phyloP scores from a whole-genome alignment of 1,140 invertebrate genomes.

The Grapholita molesta region DNA sequence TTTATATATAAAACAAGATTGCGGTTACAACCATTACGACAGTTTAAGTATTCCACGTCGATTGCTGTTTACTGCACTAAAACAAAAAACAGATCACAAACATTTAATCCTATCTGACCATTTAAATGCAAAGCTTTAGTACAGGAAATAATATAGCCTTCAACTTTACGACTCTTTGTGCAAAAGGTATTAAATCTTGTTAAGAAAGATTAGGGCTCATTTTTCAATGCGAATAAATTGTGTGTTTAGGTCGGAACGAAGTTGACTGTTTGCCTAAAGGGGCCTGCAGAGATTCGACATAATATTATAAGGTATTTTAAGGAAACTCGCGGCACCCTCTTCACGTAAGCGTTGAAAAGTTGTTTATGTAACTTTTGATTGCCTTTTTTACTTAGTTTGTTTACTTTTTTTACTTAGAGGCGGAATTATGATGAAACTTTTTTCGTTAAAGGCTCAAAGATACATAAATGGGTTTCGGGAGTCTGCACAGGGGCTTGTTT shows the following conservation, averaged over 20 bases:
- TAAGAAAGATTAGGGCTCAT: background rate
- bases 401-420: slow-evolving; percentile 63
- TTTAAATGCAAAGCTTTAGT: slow-evolving; percentile 12
- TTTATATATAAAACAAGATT: no score
- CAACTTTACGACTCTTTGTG: background rate
- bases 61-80: background rate
- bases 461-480: slow-evolving; percentile 58
- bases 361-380: slow-evolving; percentile 69
- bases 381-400: slow-evolving; percentile 58
- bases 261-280: slow-evolving; percentile 18
- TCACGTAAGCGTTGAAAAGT: slow-evolving; percentile 51
- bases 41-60: no score
- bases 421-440: slow-evolving; percentile 65
- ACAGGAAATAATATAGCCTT: background rate
- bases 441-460: slow-evolving; percentile 61
- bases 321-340: slow-evolving; percentile 28
- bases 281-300: slow-evolving; percentile 32
- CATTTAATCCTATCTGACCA: background rate
- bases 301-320: slow-evolving; percentile 42
- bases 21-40: no score
- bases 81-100: background rate
- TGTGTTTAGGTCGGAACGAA: slow-evolving; percentile 24
- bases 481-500: slow-evolving; percentile 29
- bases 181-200: slow-evolving; percentile 15
- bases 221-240: slow-evolving; percentile 16